Evolutionary conservation across 2,888 invertebrate genomes (phyloP), one percentile per base, ranked within the genome.

Genomic region (Pomacea canaliculata): DNA sequence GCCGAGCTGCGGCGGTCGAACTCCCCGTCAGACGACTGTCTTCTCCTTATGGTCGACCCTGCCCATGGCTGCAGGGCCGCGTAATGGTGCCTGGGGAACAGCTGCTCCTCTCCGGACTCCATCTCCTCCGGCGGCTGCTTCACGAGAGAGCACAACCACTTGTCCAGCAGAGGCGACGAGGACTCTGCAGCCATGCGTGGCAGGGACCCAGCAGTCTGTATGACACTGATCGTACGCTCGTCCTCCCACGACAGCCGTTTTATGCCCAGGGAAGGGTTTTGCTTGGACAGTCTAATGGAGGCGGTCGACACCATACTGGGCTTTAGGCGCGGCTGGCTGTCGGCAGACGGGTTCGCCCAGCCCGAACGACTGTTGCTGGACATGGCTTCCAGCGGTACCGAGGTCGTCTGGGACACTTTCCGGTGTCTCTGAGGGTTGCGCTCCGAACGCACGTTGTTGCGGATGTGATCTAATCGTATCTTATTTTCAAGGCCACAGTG

Each of bases 121-220:
- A 69, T n/a, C 62, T 74, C 69, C 12, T 69, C 74, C 16, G 27
- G 18, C 46, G 69, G 13, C 69, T 74, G 74, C 27, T 62, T 69
- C 13, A 74, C 69, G 49, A 74, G 69, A 0, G 74, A 74, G 51
- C 74, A 68, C 19, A 74, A 62, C 74, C 74, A 74, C 62, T 68
- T 67, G 74, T 74, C 74, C 74, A 74, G 63, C 74, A 74, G 59
- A 48, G 69, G 69, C 27, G 60, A 73, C 13, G 68, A 62, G 48
- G 37, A 62, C 51, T 56, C 12, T 13, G 16, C 51, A 60, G 49
- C 46, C 62, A 62, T 60, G 10, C 48, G 48, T 8, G 69, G 74
- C 49, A 69, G 60, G 9, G 60, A 49, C 48, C 48, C 67, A 23
- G 69, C 16, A 16, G 66, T 66, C 62, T 63, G 68, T n/a, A 74